Evolutionary conservation across 2,888 invertebrate species (phyloP), one percentile per base, ranked within the genome.

Genomic region (Fragum whitleyi): DNA sequence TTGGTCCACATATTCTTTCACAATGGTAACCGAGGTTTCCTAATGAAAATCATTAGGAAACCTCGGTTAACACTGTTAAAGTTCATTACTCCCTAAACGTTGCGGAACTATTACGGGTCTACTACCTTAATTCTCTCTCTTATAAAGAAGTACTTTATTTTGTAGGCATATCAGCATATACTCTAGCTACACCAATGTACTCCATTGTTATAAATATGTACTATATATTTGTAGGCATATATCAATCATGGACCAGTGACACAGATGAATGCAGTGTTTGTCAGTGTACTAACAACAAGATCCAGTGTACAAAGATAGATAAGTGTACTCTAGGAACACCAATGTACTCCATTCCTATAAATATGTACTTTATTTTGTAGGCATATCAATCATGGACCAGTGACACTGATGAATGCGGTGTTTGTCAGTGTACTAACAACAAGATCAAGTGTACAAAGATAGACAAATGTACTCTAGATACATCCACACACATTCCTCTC

Each of bases 341-440:
- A n/a, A 39, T 86, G 86, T 32, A 53, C 61, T 0, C 68, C 87
- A 14, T n/a, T n/a, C n/a, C n/a, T n/a, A n/a, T n/a, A n/a, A n/a
- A n/a, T 36, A 6, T 36, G 32, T 36, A 9, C 32, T 36, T 3
- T 36, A 36, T n/a, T 36, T 36, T 26, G 23, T 32, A 97, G 96
- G 97, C 97, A 0, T 96, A 96, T 23, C 96, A 96, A 71, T 95
- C 96, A 23, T 92, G 91, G 91, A 79, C 76, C 0, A 93, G 95
- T 2, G 87, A 89, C 0, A 92, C 95, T 0, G 94, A 94, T 0
- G 95, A 95, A 0, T 97, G 97, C 90, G 95, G 96, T 89, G 95
- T 95, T 16, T 98, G 97, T 90, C 97, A 97, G 88, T 98, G 98
- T 89, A 94, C 97, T 9, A 95, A 96, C 90, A 97, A 97, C 94